Percentiles rank a stretch among this genome's conserved stretches.
Conservation (phyloP, 2,113 vertebrate genomes). For the Turnix velox region DNA sequence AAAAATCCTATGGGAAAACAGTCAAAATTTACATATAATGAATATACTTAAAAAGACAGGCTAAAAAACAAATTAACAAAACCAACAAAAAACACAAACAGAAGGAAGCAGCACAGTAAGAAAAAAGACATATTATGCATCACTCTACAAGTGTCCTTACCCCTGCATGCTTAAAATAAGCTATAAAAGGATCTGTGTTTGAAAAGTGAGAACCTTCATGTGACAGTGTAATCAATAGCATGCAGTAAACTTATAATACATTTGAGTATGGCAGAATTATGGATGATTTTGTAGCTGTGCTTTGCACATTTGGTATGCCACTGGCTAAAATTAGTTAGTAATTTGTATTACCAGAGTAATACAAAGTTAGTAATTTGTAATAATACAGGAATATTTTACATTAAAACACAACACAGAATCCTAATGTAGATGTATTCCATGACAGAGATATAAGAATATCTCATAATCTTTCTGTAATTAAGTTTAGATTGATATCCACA, state of each 20-base stretch:
- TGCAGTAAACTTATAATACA: background rate
- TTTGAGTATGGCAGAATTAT: background rate
- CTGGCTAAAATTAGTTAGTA: background rate
- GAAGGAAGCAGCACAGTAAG: background rate
- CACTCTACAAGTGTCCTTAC: background rate
- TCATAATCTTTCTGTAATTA: background rate
- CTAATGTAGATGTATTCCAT: background rate
- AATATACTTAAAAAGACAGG: no score
- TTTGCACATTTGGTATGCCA: background rate
- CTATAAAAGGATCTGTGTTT: background rate
- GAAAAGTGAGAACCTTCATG: conserved; percentile 11
- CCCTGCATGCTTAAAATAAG: background rate
- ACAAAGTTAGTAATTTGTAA: background rate
- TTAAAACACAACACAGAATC: background rate
- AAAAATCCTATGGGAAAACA: background rate
- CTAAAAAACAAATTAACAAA: no score
- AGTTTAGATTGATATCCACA: background rate
- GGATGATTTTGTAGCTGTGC: background rate
- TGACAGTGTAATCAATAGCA: background rate
- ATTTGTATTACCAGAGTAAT: background rate
- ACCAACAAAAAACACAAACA: background rate
- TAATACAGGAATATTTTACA: background rate
- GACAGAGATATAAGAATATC: background rate
- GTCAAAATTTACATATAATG: background rate
- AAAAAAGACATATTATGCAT: background rate